Evolutionary conservation across 2,797 vertebrate species (phyloP).

Genomic region (Pseudocheirus occidentalis): DNA sequence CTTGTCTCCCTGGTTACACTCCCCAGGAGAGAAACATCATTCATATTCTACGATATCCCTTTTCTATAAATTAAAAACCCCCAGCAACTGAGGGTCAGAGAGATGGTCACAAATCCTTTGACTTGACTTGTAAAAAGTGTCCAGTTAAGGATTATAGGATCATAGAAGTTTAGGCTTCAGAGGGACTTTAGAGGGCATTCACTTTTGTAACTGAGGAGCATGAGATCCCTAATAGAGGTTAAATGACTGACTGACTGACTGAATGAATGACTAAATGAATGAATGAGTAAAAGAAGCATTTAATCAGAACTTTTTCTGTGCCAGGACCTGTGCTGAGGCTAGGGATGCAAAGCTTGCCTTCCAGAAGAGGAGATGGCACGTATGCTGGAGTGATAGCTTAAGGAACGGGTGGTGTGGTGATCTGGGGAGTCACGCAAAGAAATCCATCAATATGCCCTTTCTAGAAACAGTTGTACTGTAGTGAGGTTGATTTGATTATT

Average conservation of each 20-base stretch:
- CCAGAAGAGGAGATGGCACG: not conserved
- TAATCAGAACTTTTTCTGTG: not conserved
- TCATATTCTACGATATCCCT: not conserved
- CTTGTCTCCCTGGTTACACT: not conserved
- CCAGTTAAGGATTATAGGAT: not conserved
- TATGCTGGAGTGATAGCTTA: not conserved
- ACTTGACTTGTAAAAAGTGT: not conserved
- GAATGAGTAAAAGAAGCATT: not conserved
- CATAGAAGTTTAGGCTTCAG: not conserved
- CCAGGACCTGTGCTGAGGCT: not conserved
- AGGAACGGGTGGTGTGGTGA: not conserved
- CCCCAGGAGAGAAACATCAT: not conserved
- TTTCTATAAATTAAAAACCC: not conserved
- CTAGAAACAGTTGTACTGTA: not conserved
- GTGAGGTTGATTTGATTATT: not conserved
- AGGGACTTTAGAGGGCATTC: not conserved
- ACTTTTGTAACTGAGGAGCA: not conserved
- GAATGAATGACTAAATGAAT: not conserved
- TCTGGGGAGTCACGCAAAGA: not conserved
- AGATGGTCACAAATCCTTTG: not conserved
- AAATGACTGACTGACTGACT: not conserved
- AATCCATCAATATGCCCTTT: not conserved
- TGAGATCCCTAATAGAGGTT: not conserved
- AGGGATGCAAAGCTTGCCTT: not conserved
- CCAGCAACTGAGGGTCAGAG: not conserved